phyloP scores from a whole-genome alignment of 2,888 invertebrate species.

The Lathronympha strigana region DNA sequence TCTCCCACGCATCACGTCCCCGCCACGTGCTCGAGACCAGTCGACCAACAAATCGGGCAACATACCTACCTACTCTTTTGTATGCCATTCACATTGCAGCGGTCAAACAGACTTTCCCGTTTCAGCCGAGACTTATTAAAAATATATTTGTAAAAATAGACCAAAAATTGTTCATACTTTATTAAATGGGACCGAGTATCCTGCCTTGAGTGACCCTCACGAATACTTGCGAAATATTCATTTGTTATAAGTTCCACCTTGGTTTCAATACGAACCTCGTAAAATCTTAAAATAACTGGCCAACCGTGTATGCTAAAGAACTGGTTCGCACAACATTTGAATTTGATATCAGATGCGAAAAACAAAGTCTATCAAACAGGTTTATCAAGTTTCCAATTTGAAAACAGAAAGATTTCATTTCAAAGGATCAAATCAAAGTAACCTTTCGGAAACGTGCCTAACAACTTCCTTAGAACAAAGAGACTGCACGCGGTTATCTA shows the following conservation, averaged over 20 bases:
- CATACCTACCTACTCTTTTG: slow-evolving; percentile 26
- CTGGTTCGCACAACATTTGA: slow-evolving; percentile 22
- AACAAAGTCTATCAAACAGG: slow-evolving; percentile 11
- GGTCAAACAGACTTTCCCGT: slow-evolving; percentile 19
- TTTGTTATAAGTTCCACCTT: slow-evolving; percentile 16
- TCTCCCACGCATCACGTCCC: slow-evolving; percentile 55
- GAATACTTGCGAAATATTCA: not conserved
- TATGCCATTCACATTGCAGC: slow-evolving; percentile 33
- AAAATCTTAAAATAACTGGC: slow-evolving; percentile 35
- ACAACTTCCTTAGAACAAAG: slow-evolving; percentile 20
- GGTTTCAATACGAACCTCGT: slow-evolving; percentile 14
- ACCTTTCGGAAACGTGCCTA: not conserved
- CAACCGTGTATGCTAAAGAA: slow-evolving; percentile 8
- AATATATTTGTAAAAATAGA: slow-evolving; percentile 3
- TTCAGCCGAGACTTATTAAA: no score
- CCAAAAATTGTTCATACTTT: not conserved
- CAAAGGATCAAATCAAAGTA: not conserved
- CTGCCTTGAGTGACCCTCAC: slow-evolving; percentile 14
- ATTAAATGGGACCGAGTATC: not conserved
- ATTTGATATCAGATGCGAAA: slow-evolving; percentile 8
- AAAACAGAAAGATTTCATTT: not conserved
- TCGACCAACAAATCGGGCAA: slow-evolving; percentile 50
- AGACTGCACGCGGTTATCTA: slow-evolving; percentile 23
- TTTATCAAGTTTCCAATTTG: slow-evolving; percentile 3
- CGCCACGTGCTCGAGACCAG: slow-evolving; percentile 54